phyloP scores from a whole-genome alignment of 2,888 invertebrate species.

The Cryptosula pallasiana region DNA sequence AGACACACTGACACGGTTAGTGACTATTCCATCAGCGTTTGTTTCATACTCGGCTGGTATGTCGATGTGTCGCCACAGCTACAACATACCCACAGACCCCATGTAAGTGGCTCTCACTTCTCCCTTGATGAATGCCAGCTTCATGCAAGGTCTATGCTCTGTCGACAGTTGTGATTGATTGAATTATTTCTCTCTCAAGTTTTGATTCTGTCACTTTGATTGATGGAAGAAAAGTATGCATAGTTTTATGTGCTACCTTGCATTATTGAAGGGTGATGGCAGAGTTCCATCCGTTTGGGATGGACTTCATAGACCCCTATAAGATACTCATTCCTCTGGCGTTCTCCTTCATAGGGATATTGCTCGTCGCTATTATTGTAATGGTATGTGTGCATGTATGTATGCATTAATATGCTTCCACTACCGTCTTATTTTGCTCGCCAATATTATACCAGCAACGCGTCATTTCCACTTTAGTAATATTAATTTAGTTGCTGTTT shows the following conservation, averaged over 20 bases:
- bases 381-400: conserved; percentile 19
- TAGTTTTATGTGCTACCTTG: no score
- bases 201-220: no score
- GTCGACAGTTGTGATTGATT: no score
- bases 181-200: no score
- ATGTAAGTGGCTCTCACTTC: not conserved
- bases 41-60: not conserved
- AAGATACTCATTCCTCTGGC: conserved; percentile 25
- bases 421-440: no score
- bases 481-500: no score
- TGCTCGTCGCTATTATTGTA: conserved; percentile 4
- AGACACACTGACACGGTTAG: not conserved
- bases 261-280: not conserved
- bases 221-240: no score
- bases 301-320: not conserved
- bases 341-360: conserved; percentile 11
- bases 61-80: not conserved
- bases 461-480: no score
- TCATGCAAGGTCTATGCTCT: not conserved
- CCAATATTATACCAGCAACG: no score
- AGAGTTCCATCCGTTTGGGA: not conserved
- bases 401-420: no score
- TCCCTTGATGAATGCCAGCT: not conserved
- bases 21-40: conserved; percentile 2
- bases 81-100: not conserved